A percentile compares a stretch with the other conserved stretches of the same genome.
Conservation (phyloP, 1,140 invertebrate genomes). For the Drosophila lowei region DNA sequence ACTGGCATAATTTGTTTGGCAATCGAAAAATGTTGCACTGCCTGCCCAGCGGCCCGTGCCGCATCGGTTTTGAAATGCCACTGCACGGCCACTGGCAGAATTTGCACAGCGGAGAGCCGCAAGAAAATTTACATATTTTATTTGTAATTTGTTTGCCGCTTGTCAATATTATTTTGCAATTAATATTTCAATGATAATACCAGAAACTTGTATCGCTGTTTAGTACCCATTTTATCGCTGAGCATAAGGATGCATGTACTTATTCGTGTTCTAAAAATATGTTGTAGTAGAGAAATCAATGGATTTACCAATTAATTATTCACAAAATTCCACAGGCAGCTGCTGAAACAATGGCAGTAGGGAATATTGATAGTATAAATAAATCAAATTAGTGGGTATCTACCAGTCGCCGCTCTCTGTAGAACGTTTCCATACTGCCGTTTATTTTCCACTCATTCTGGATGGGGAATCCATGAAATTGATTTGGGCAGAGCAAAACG, state of each 20-base stretch:
- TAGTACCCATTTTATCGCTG: too few relatives aligned
- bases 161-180: slow-evolving; percentile 78
- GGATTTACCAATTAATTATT: too few relatives aligned
- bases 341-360: too few relatives aligned
- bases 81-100: slow-evolving; percentile 3
- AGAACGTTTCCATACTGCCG: background rate
- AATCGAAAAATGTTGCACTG: slow-evolving; percentile 19
- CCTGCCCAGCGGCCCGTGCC: slow-evolving; percentile 5
- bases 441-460: too few relatives aligned
- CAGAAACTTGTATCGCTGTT: slow-evolving; percentile 7
- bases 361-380: background rate
- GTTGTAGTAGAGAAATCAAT: too few relatives aligned
- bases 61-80: background rate
- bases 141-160: slow-evolving; percentile 62
- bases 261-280: too few relatives aligned
- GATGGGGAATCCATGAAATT: background rate
- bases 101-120: slow-evolving; percentile 20
- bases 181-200: slow-evolving; percentile 64
- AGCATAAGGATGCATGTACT: too few relatives aligned
- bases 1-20: slow-evolving; percentile 38
- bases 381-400: slow-evolving; percentile 15
- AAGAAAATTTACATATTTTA: slow-evolving; percentile 56
- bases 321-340: too few relatives aligned
- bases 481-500: slow-evolving; percentile 10
- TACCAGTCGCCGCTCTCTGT: slow-evolving; percentile 2